Evolutionary conservation across 2,113 vertebrate genomes (phyloP), one percentile per base, ranked within the genome.

Genomic region (Oncorhynchus masou): DNA sequence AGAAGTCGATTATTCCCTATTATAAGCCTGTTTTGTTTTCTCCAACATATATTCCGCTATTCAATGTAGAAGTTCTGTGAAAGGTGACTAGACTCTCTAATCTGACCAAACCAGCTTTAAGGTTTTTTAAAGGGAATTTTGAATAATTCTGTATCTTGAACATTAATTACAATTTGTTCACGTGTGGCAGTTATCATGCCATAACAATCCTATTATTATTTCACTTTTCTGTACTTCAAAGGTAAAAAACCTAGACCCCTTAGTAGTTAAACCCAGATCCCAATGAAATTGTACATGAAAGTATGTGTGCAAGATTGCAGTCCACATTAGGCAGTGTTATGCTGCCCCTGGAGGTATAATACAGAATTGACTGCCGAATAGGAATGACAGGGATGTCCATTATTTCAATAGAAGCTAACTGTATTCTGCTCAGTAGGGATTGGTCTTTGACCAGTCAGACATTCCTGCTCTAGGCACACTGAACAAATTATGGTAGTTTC

Each of bases 261-360:
- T 45, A 3, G 39, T 45, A 19, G 51, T 19, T 16, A 16, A 13
- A 5, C 16, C 51, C 51, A 54, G 51, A 54, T 54, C 12, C 51
- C 51, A 54, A 19, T 5, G 13, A 54, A 13, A 68, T 68, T 31
- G 67, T 80, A 72, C 27, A 75, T 77, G 77, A 64, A 64, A 54
- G 68, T 64, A 24, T 77, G 68, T 73, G 27, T 84, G 79, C 60
- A 77, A 15, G 51, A 29, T 22, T 13, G 59, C 19, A 24, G 5
- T 16, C n/a, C 59, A 62, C 6, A 11, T 62, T 22, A 2, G 69
- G 78, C 69, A 78, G 88, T 81, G 79, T 73, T 76, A 60, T 39
- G 79, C 80, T 83, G 81, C 81, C 79, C 39, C 84, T 81, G 29
- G 74, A 74, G 82, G 29, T 57, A 5, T 16, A 22, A n/a, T 62